Percentiles rank a stretch among this genome's conserved stretches.
These are phyloP conservation scores for Sericinus montela DNA, from an alignment of 2,888 invertebrate species.

Conservation along the genomic window DNA sequence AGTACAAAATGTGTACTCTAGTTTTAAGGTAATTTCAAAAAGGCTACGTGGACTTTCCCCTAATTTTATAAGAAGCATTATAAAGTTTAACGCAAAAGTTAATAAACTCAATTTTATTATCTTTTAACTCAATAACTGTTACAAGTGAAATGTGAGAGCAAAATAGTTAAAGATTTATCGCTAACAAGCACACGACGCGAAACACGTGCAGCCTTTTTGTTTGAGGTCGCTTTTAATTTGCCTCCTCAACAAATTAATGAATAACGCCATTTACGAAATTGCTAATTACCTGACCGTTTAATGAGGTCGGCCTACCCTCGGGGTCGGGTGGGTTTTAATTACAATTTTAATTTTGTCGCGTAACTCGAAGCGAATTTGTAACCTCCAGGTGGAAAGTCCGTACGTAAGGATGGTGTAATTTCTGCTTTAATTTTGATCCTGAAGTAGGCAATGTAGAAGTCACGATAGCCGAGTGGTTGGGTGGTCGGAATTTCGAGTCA, in stretches of 20 bases:
- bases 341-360: slow-evolving; percentile 55
- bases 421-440: slow-evolving; percentile 5
- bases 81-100: too few species aligned
- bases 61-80: too few species aligned
- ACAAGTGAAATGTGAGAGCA: neutral
- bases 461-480: too few species aligned
- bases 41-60: too few species aligned
- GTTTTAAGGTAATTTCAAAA: too few species aligned
- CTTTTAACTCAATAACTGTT: slow-evolving; percentile 9
- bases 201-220: slow-evolving; percentile 20
- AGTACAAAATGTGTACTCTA: too few species aligned
- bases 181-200: slow-evolving; percentile 20
- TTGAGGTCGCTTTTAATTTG: slow-evolving; percentile 40
- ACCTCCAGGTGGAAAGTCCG: neutral
- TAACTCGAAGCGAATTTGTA: slow-evolving; percentile 19
- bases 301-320: slow-evolving; percentile 55
- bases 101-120: too few species aligned
- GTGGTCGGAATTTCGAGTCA: too few species aligned
- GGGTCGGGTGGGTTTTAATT: slow-evolving; percentile 55
- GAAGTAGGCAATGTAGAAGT: too few species aligned
- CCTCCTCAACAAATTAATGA: slow-evolving; percentile 54
- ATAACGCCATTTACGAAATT: slow-evolving; percentile 67
- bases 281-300: slow-evolving; percentile 71
- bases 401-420: neutral
- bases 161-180: slow-evolving; percentile 15